Percentiles rank a stretch among this genome's conserved stretches.
Evolutionary conservation across 1,140 invertebrate species (phyloP).

Genomic region (Drosophila kanapiae): DNA sequence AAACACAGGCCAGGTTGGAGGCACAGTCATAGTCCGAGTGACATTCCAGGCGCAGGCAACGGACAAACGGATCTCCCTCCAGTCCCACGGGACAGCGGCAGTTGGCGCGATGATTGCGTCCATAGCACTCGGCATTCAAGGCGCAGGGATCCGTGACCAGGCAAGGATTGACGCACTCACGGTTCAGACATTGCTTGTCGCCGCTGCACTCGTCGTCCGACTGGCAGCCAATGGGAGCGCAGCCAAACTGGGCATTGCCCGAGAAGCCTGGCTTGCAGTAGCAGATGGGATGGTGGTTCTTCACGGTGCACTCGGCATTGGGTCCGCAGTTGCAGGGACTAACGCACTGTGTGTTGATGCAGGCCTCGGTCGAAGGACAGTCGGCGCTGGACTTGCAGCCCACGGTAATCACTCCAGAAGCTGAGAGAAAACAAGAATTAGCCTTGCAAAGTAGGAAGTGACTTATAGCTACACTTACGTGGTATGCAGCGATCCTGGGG

Average conservation of each 20-base stretch:
- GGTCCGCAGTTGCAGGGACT: constrained; percentile 94
- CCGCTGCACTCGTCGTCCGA: constrained; percentile 92
- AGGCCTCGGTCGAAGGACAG: constrained; percentile 92
- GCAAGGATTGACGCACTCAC: constrained; percentile 92
- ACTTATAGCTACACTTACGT: constrained; percentile 87
- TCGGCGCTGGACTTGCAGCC: constrained; percentile 92
- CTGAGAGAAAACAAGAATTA: constrained; percentile 71
- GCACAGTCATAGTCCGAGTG: constrained; percentile 91
- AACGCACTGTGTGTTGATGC: constrained; percentile 91
- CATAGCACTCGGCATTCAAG: constrained; percentile 93
- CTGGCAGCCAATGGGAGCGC: constrained; percentile 92
- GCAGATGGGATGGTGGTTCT: constrained; percentile 93
- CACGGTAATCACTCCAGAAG: constrained; percentile 87
- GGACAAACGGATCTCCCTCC: constrained; percentile 91
- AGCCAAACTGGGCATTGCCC: constrained; percentile 93
- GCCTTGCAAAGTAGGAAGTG: background rate
- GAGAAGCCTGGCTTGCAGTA: constrained; percentile 91
- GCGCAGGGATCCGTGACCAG: constrained; percentile 92
- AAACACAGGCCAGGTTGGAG: constrained; percentile 89
- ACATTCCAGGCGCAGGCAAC: constrained; percentile 93
- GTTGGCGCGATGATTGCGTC: constrained; percentile 90
- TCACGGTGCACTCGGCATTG: constrained; percentile 92
- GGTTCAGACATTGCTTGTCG: constrained; percentile 92
- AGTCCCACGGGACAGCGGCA: constrained; percentile 91
- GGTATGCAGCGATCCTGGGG: constrained; percentile 90